Evolutionary conservation across 2,797 vertebrate genomes (phyloP), one percentile per base, ranked within the genome.

Genomic region (Coranthus polyacanthus): DNA sequence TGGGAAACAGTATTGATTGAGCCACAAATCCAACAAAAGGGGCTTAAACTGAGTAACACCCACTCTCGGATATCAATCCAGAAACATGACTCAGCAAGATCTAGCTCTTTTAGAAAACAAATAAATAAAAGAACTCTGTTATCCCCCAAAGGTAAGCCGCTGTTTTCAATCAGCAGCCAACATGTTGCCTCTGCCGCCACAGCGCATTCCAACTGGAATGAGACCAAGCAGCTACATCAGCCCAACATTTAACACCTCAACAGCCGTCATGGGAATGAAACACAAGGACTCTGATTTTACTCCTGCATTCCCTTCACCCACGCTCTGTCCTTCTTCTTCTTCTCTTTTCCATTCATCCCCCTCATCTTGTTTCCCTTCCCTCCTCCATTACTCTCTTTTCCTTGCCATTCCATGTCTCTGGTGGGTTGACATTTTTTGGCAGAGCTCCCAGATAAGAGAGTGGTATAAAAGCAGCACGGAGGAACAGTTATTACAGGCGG

Each of bases 381-480:
- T 68, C 59, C 34, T 64, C 51, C 45, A 50, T 60, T 59, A 61
- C 74, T 63, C 29, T 66, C 24, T 51, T 71, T 68, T 59, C 42
- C 60, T 70, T 80, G 42, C 65, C 42, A 26, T 68, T 61, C 50
- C 52, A 44, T 6, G 69, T 87, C 87, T 88, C 91, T 81, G 64
- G 81, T 87, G 86, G 79, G 71, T 83, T 89, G 85, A 83, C 60
- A 49, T 73, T 81, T 83, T 92, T 90, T 93, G 94, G 92, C 92
- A 32, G 43, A 17, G 66, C 74, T 93, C 91, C 92, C 89, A 67
- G 91, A 86, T 81, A 90, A 91, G 72, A 82, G 59, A 86, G 73
- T 83, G 82, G 86, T 76, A 71, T 87, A 74, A 89, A 86, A 82
- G 85, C 69, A 66, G 75, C 44, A 45, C 68, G 75, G 68, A 83